These are phyloP conservation scores for Agrochola circellaris DNA, from an alignment of 2,888 invertebrate genomes.

Conservation along the genomic window DNA sequence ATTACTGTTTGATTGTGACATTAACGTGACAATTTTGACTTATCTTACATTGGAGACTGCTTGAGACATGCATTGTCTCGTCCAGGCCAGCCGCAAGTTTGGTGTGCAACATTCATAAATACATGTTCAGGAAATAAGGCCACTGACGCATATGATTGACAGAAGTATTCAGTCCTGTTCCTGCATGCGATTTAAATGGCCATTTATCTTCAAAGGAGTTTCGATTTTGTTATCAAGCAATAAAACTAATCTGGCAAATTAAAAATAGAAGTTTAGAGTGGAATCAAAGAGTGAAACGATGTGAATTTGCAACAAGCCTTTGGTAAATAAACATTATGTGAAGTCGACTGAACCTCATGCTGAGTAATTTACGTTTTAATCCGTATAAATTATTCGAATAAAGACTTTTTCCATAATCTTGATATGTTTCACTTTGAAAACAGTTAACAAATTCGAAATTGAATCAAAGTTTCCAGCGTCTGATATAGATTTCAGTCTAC, in stretches of 20 bases:
- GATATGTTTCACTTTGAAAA: neutral
- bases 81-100: neutral
- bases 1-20: constrained; percentile 12
- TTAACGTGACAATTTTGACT: too few species aligned
- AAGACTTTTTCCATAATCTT: neutral
- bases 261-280: neutral
- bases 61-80: neutral
- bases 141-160: neutral
- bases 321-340: too few species aligned
- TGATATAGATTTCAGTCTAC: neutral
- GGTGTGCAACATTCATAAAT: neutral
- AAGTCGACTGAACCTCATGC: neutral
- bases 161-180: neutral
- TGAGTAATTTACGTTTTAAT: neutral
- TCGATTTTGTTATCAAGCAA: constrained; percentile 9
- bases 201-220: constrained; percentile 29
- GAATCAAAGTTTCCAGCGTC: neutral
- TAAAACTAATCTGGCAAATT: constrained; percentile 14
- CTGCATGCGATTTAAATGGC: neutral
- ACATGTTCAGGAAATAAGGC: neutral
- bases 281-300: too few species aligned
- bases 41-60: neutral
- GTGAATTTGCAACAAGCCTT: neutral
- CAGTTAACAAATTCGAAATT: neutral
- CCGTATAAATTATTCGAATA: neutral